phyloP scores from a whole-genome alignment of 2,113 vertebrate species.

The Ailuropoda melanoleuca region DNA sequence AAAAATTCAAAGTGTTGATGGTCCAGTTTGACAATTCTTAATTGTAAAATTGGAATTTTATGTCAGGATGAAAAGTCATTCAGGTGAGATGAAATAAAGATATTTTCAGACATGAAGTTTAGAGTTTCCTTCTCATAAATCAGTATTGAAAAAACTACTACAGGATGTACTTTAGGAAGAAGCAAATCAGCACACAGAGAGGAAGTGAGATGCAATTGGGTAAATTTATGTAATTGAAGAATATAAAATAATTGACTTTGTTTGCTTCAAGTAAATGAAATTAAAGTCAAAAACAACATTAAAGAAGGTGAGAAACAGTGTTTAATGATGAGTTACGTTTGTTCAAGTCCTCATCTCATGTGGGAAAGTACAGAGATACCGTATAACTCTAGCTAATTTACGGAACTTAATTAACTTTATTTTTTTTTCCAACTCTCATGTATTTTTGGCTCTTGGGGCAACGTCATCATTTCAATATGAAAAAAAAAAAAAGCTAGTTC shows the following conservation, averaged over 20 bases:
- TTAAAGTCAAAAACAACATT: not conserved
- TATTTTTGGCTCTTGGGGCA: slow-evolving; percentile 17
- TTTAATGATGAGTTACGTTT: not conserved
- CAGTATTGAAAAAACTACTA: not conserved
- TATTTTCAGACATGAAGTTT: not conserved
- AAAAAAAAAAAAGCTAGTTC: slow-evolving; percentile 70
- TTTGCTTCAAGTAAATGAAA: not conserved
- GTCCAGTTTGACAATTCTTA: not conserved
- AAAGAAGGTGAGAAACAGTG: not conserved
- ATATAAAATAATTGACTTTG: not conserved
- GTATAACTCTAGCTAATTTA: not conserved
- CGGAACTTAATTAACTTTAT: not conserved
- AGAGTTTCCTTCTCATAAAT: not conserved
- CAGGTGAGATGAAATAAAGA: not conserved
- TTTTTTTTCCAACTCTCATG: slow-evolving; percentile 17
- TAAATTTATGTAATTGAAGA: not conserved
- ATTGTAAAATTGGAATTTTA: not conserved
- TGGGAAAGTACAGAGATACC: not conserved
- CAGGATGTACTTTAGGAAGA: not conserved
- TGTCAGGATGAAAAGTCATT: not conserved
- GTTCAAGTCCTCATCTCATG: not conserved
- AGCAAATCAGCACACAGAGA: not conserved
- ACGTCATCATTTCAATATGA: slow-evolving; percentile 68
- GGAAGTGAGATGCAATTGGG: not conserved
- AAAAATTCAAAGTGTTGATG: not conserved